Base-by-base conservation (phyloP, 1,140 invertebrate species). In the Drosophila repleta region DNA sequence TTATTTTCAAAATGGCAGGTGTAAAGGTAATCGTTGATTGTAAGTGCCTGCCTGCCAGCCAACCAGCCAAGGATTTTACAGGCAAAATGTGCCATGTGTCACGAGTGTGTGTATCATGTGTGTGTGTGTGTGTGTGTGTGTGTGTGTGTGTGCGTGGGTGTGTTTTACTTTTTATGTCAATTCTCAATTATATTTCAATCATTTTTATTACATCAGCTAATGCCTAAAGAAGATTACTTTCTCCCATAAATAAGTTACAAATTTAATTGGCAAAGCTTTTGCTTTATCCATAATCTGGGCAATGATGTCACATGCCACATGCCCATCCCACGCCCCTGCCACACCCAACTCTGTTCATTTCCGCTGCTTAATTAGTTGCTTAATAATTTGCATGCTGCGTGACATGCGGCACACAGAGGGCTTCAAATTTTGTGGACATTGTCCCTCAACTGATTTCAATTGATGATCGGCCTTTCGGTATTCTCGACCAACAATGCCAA, bases 171-270 rank as follows among this genome's bases (percentile, higher is more conserved):
- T 88, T 88, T 88, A 88, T 88, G 84, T 79, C 83, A 89, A 88
- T 88, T 88, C 83, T 88, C 83, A 88, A 88, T 88, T 88, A 88
- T 88, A 88, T 88, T 88, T 88, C 83, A 88, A 88, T 88, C 83
- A 88, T 88, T 88, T 88, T 88, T 88, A 88, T 88, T 88, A 88
- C 84, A 76, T 72, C 79, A 66, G 53, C 83, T 88, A 88, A 88
- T 88, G 76, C 83, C 72, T 66, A 88, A 88, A 88, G 83, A 88
- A 83, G 83, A 88, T 88, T 88, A 88, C 76, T 76, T 76, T 74
- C 65, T 51, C 53, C 71, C 83, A 83, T 88, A 88, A 88, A 88
- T 88, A 88, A 88, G 79, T 83, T 88, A 88, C 76, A 83, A 83
- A 88, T 77, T 89, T 88, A 88, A 88, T 88, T 88, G 84, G 69